phyloP scores from a whole-genome alignment of 2,888 invertebrate genomes.

The Hyposoter dolosus region DNA sequence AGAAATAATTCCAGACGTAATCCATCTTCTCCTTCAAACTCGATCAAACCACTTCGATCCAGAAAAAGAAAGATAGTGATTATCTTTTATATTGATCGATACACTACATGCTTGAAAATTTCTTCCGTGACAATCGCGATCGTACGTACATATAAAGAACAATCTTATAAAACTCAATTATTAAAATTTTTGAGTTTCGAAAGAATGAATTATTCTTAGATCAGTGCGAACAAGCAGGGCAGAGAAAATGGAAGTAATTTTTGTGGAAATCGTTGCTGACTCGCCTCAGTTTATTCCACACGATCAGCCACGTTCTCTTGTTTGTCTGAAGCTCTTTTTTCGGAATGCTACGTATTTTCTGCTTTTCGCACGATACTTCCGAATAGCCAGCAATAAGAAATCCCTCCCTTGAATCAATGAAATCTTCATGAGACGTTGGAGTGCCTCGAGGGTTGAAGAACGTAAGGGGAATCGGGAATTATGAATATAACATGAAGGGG shows the following conservation, averaged over 20 bases:
- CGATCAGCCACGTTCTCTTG: background rate
- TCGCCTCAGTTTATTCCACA: slow-evolving; percentile 17
- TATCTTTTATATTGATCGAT: background rate
- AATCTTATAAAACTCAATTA: too few relatives aligned
- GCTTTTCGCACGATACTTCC: slow-evolving; percentile 30
- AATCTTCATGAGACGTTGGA: slow-evolving; percentile 61
- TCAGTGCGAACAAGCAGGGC: background rate
- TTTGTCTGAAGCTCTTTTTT: background rate
- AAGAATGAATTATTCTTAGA: too few relatives aligned
- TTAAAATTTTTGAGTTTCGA: background rate
- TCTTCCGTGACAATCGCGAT: slow-evolving; percentile 3
- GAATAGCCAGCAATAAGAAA: slow-evolving; percentile 52
- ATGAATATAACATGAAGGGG: slow-evolving; percentile 62
- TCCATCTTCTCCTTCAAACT: background rate
- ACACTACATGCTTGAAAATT: background rate
- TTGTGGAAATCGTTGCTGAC: background rate
- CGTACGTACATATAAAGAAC: background rate
- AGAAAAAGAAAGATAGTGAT: slow-evolving; percentile 3
- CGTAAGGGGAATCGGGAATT: slow-evolving; percentile 42
- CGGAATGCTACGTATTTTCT: slow-evolving; percentile 20
- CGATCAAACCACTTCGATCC: slow-evolving; percentile 9
- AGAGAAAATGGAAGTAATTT: background rate
- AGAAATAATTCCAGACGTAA: background rate
- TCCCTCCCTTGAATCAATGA: slow-evolving; percentile 48
- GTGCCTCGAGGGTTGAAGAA: slow-evolving; percentile 41